Percentiles rank a stretch among this genome's conserved stretches.
phyloP scores from a whole-genome alignment of 2,888 invertebrate species.

The Cerastoderma edule region DNA sequence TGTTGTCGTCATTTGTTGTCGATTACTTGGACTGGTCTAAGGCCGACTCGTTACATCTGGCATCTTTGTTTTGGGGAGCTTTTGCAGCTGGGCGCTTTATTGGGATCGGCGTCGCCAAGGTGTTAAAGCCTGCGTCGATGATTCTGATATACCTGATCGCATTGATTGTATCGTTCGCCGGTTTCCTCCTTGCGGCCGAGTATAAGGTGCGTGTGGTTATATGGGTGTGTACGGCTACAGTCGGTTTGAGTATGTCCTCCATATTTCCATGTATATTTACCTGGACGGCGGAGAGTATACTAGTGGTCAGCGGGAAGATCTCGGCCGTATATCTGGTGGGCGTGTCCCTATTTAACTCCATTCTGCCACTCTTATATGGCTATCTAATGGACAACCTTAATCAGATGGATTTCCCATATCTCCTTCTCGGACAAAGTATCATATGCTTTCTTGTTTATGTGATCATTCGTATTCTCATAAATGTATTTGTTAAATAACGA shows the following conservation, averaged over 20 bases:
- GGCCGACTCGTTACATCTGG: constrained; percentile 36
- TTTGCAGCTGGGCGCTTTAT: constrained; percentile 52
- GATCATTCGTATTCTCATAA: constrained; percentile 10
- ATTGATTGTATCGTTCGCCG: constrained; percentile 57
- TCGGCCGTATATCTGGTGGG: constrained; percentile 59
- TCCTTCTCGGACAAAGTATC: constrained; percentile 49
- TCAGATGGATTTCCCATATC: constrained; percentile 59
- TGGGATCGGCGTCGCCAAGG: constrained; percentile 69
- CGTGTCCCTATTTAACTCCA: constrained; percentile 47
- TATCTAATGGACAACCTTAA: constrained; percentile 60
- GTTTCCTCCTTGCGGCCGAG: constrained; percentile 53
- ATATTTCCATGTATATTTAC: constrained; percentile 66
- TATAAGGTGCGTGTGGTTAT: constrained; percentile 37
- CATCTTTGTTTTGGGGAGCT: constrained; percentile 46
- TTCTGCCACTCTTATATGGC: constrained; percentile 63
- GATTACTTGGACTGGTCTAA: constrained; percentile 48
- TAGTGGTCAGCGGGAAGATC: constrained; percentile 61
- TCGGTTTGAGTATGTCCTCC: constrained; percentile 64
- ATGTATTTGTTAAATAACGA: no score
- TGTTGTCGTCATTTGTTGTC: constrained; percentile 50
- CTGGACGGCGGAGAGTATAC: constrained; percentile 65
- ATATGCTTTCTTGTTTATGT: constrained; percentile 10
- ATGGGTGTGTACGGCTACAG: constrained; percentile 58
- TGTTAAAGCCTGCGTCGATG: constrained; percentile 80
- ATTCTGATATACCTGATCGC: constrained; percentile 72